phyloP scores from a whole-genome alignment of 2,113 vertebrate genomes.

The Neogobius melanostomus region DNA sequence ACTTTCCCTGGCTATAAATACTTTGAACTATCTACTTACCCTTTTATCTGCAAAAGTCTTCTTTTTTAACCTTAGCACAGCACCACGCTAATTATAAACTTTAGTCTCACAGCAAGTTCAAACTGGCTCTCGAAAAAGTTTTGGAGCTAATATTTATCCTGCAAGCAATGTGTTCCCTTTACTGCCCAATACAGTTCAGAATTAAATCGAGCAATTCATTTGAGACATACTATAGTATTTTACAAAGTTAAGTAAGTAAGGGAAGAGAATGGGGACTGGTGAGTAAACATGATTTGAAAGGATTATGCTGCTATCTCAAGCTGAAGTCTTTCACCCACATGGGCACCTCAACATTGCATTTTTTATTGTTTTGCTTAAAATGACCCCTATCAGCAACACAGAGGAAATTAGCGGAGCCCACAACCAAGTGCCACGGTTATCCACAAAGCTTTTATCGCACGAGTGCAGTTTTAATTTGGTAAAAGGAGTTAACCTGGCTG shows the following conservation, averaged over 20 bases:
- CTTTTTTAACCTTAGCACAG: neutral
- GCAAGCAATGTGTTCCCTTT: neutral
- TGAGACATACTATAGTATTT: no score
- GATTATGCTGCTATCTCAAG: no score
- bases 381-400: neutral
- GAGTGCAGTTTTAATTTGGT: conserved; percentile 51
- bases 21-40: neutral
- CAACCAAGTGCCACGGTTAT: conserved; percentile 12
- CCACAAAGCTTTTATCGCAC: conserved; percentile 28
- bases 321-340: no score
- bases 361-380: neutral
- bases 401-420: neutral
- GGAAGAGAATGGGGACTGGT: no score
- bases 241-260: no score
- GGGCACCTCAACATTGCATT: no score
- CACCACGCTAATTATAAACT: neutral
- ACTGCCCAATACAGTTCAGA: neutral
- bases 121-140: neutral
- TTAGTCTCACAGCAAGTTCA: neutral
- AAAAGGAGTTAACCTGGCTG: conserved; percentile 5
- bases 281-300: no score
- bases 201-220: neutral
- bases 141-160: neutral
- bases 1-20: neutral
- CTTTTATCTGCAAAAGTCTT: neutral